These are phyloP conservation scores for Gryllus bimaculatus DNA, from an alignment of 1,140 invertebrate species.

Conservation along the genomic window DNA sequence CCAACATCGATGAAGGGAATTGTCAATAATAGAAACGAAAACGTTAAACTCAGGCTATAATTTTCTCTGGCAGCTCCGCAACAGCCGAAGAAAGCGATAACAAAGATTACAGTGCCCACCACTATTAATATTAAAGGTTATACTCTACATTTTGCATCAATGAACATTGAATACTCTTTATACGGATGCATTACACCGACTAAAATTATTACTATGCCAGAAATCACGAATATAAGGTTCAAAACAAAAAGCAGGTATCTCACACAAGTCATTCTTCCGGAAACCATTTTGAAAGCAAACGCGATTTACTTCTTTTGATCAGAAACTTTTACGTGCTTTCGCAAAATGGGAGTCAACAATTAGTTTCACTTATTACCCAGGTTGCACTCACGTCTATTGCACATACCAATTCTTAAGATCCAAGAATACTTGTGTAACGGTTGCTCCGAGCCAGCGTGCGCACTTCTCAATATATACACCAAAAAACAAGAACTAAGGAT, in stretches of 20 bases:
- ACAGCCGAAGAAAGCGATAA: constrained; percentile 81
- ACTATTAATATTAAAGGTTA: constrained; percentile 69
- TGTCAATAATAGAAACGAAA: constrained; percentile 66
- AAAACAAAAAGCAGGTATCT: constrained; percentile 77
- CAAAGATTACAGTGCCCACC: constrained; percentile 71
- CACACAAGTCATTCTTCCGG: constrained; percentile 64
- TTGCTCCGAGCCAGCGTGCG: no score
- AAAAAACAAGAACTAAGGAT: no score
- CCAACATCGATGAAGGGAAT: constrained; percentile 79
- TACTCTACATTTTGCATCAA: constrained; percentile 58
- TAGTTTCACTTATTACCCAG: not conserved
- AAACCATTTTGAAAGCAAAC: constrained; percentile 42
- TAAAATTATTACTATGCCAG: constrained; percentile 61
- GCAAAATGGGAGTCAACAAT: no score
- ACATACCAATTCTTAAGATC: not conserved
- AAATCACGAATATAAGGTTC: constrained; percentile 73
- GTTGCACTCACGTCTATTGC: not conserved
- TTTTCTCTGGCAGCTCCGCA: constrained; percentile 80
- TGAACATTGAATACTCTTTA: constrained; percentile 56
- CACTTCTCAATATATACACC: no score
- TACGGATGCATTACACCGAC: constrained; percentile 59
- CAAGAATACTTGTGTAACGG: not conserved
- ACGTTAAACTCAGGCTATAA: constrained; percentile 79
- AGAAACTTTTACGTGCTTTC: not conserved
- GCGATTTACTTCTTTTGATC: not conserved